These are phyloP conservation scores for Kryptolebias marmoratus DNA, from an alignment of 2,113 vertebrate species.

Conservation along the genomic window DNA sequence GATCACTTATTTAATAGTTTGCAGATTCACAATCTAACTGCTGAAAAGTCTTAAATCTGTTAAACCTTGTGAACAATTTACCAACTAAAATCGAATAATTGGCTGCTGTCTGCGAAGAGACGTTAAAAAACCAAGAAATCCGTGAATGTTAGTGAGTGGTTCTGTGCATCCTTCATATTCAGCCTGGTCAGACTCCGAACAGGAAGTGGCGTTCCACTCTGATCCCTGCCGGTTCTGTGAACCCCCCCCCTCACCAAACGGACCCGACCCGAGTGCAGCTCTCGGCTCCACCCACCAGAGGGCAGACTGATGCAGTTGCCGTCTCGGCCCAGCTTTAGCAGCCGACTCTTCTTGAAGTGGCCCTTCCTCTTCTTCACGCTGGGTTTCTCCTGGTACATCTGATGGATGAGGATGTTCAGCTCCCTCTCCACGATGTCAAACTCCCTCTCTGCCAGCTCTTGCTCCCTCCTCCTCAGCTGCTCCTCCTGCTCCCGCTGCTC, in stretches of 20 bases:
- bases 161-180: too few species aligned
- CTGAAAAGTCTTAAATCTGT: too few species aligned
- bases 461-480: slow-evolving; percentile 86
- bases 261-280: slow-evolving; percentile 29
- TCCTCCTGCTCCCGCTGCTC: slow-evolving; percentile 91
- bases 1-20: too few species aligned
- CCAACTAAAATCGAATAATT: too few species aligned
- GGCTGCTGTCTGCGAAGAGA: too few species aligned
- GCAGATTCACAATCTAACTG: too few species aligned
- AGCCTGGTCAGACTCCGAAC: too few species aligned
- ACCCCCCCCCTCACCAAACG: background rate
- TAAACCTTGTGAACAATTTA: too few species aligned
- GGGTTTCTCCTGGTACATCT: slow-evolving; percentile 92
- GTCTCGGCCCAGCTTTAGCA: slow-evolving; percentile 86
- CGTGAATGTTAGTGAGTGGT: too few species aligned
- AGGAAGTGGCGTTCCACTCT: slow-evolving; percentile 3
- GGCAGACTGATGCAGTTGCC: slow-evolving; percentile 91
- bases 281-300: slow-evolving; percentile 82
- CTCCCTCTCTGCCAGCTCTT: slow-evolving; percentile 90
- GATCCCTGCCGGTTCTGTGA: too few species aligned
- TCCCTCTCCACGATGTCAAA: slow-evolving; percentile 92
- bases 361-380: slow-evolving; percentile 89
- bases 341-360: slow-evolving; percentile 88
- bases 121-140: too few species aligned
- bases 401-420: slow-evolving; percentile 91